Evolutionary conservation across 2,888 invertebrate species (phyloP), one percentile per base, ranked within the genome.

Genomic region (Venustoraphidia nigricollis): DNA sequence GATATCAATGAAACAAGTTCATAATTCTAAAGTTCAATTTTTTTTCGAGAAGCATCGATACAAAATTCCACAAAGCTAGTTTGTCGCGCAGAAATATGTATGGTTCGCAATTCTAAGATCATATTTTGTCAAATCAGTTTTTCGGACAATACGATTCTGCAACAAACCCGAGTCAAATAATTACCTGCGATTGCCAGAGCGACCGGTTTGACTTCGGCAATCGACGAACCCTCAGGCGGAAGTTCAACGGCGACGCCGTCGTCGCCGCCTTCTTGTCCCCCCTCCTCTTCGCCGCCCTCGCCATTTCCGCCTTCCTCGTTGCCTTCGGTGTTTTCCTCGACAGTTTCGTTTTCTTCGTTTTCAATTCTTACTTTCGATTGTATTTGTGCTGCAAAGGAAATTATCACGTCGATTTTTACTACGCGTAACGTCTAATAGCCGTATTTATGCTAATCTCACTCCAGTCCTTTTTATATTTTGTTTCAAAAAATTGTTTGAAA

Each of bases 151-250:
- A n/a, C n/a, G n/a, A n/a, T n/a, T n/a, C n/a, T n/a, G n/a, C n/a
- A 17, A 17, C 17, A 17, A 3, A 17, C 4, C 17, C 17, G 2
- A 8, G 10, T 44, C 41, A 44, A 37, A 43, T 36, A 37, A n/a
- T 53, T 56, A 67, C 67, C 67, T 54, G 68, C 68, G 45, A 68
- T 59, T 35, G 68, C 67, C 45, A 68, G 59, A 39, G 83, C 84
- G 41, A 83, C 71, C 48, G 85, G 85, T 57, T 81, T 83, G 0
- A 84, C 83, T 66, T 85, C 84, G 27, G 85, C 84, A 11, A 85
- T 77, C 0, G 77, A 76, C 10, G 77, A 74, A 51, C 76, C 75
- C 49, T 73, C 72, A 10, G 73, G 70, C 3, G 77, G 76, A 4
- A 70, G 64, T 52, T 72, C 70, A 14, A 77, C 65, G 17, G 69